These are phyloP conservation scores for Metalampra italica DNA, from an alignment of 2,888 invertebrate genomes.

Conservation along the genomic window DNA sequence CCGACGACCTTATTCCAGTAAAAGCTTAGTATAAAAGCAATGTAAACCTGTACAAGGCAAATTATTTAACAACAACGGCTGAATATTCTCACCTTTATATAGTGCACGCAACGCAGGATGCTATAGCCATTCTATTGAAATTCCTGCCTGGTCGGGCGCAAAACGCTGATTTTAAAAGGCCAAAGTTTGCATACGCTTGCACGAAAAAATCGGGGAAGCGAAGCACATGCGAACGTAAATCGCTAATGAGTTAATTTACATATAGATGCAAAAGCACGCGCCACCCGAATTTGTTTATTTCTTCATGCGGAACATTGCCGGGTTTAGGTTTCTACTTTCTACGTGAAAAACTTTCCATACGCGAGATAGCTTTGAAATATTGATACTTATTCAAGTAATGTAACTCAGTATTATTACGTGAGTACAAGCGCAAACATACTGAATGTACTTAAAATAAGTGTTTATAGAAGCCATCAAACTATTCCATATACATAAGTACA, in stretches of 20 bases:
- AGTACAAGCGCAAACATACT: no score
- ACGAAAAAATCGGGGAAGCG: conserved; percentile 6
- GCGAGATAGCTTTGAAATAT: conserved; percentile 2
- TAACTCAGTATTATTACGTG: no score
- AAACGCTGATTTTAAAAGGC: neutral
- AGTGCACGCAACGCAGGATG: no score
- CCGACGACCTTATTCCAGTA: no score
- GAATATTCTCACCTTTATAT: no score
- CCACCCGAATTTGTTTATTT: conserved; percentile 14
- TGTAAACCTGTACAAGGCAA: no score
- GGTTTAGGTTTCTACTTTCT: conserved; percentile 9
- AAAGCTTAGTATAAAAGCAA: no score
- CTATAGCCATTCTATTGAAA: neutral
- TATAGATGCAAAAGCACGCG: conserved; percentile 22
- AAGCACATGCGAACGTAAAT: conserved; percentile 18
- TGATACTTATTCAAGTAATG: neutral
- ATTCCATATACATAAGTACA: no score
- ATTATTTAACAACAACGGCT: no score
- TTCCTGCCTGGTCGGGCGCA: neutral
- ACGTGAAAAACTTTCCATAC: conserved; percentile 12
- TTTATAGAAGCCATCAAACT: no score
- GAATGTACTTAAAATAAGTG: no score
- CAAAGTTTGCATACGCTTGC: neutral
- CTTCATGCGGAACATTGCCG: conserved; percentile 15
- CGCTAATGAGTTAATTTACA: conserved; percentile 31